A percentile compares a stretch with the other conserved stretches of the same genome.
phyloP scores from a whole-genome alignment of 1,140 invertebrate genomes.

The Propsilocerus akamusi region DNA sequence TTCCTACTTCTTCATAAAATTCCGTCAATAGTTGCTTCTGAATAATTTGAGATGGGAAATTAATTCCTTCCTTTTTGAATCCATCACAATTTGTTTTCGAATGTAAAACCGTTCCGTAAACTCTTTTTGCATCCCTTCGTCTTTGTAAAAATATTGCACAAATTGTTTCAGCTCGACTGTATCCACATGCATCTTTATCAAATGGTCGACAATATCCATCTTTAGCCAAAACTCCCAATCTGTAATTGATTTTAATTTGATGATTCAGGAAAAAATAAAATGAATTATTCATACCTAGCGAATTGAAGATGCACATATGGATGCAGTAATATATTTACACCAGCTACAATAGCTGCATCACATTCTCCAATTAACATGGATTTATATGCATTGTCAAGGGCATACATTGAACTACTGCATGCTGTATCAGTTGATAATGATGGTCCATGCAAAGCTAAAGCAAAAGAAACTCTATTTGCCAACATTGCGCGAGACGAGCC shows the following conservation, averaged over 20 bases:
- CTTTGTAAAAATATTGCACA: conserved; percentile 65
- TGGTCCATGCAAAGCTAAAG: conserved; percentile 47
- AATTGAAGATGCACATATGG: conserved; percentile 75
- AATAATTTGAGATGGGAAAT: conserved; percentile 71
- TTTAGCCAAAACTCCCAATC: conserved; percentile 63
- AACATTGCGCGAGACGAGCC: conserved; percentile 62
- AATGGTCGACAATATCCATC: conserved; percentile 83
- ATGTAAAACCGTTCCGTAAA: conserved; percentile 39
- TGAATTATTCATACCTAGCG: conserved; percentile 30
- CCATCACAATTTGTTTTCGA: conserved; percentile 68
- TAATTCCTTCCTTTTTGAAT: conserved; percentile 71
- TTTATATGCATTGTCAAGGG: conserved; percentile 63
- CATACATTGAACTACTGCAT: conserved; percentile 75
- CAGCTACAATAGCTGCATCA: conserved; percentile 75
- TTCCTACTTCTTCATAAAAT: conserved; percentile 46
- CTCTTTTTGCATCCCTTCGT: conserved; percentile 50
- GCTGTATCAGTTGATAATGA: conserved; percentile 75
- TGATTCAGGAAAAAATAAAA: conserved; percentile 12
- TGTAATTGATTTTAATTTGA: conserved; percentile 55
- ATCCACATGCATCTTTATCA: conserved; percentile 61
- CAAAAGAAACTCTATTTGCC: conserved; percentile 72
- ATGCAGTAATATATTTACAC: conserved; percentile 65
- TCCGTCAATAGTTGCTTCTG: conserved; percentile 63
- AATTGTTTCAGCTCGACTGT: conserved; percentile 56
- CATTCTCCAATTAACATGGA: conserved; percentile 57